phyloP scores from a whole-genome alignment of 2,888 invertebrate species.

The Epistrophe grossulariae region DNA sequence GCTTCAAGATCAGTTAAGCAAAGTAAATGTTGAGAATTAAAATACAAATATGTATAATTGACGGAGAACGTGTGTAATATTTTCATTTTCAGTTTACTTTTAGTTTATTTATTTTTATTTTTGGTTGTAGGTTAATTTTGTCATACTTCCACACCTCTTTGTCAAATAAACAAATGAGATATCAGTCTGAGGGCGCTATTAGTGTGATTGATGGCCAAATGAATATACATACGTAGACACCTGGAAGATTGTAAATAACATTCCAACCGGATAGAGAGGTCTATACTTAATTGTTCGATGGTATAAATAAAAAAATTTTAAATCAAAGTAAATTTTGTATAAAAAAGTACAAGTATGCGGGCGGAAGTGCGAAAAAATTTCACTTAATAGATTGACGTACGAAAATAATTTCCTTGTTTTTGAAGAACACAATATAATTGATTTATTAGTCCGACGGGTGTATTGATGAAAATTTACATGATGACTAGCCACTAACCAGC shows the following conservation, averaged over 20 bases:
- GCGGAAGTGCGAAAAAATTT: slow-evolving; percentile 36
- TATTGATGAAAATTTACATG: too few relatives aligned
- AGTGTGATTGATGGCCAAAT: slow-evolving; percentile 47
- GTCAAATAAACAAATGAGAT: slow-evolving; percentile 44
- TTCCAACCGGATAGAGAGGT: slow-evolving; percentile 22
- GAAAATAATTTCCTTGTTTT: neutral
- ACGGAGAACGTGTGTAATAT: slow-evolving; percentile 56
- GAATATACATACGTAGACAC: slow-evolving; percentile 29
- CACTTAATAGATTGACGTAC: neutral
- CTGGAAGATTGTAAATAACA: slow-evolving; percentile 56
- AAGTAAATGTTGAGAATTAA: slow-evolving; percentile 64
- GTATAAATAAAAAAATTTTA: slow-evolving; percentile 8
- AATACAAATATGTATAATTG: slow-evolving; percentile 43
- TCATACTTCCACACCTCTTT: slow-evolving; percentile 53
- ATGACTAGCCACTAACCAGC: too few relatives aligned
- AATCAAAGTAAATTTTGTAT: slow-evolving; percentile 11
- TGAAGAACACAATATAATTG: neutral
- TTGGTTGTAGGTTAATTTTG: slow-evolving; percentile 35
- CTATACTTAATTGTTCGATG: slow-evolving; percentile 44
- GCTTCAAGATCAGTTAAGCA: slow-evolving; percentile 62
- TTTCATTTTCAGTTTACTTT: slow-evolving; percentile 55
- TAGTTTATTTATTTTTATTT: neutral
- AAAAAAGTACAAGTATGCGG: slow-evolving; percentile 9
- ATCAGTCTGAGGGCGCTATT: slow-evolving; percentile 36
- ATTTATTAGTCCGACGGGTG: too few relatives aligned